Evolutionary conservation across 1,140 invertebrate species (phyloP), one percentile per base, ranked within the genome.

Genomic region (Listronotus oregonensis): DNA sequence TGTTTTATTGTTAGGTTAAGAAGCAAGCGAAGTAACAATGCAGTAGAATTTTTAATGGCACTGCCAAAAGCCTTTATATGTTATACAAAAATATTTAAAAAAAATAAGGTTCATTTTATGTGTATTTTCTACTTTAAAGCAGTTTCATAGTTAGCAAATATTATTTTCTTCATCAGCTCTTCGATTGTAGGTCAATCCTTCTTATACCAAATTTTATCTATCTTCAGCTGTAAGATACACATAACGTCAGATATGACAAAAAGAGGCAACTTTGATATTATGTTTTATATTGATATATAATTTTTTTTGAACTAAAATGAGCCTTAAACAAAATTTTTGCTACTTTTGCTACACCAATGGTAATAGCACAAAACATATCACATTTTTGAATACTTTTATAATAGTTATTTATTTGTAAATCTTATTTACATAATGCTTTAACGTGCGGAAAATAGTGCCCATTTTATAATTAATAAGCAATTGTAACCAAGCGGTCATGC

Each of bases 401-500:
- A 49, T n/a, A 17, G 18, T 27, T 50, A 50, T 15, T 18, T 46
- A 18, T 37, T 37, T 37, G 21, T 50, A 50, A 18, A 21, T 50
- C 15, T 10, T 27, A 18, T 18, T 18, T 10, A 10, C 18, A 27
- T 21, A 5, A 12, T 50, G 12, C 10, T 18, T 5, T 10, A 21
- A 7, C 2, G 17, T 46, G 5, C 17, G 12, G 5, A 3, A 14
- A 14, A 18, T 46, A 46, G 43, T 50, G 47, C 15, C 47, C 6
- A 50, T 9, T 50, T 21, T 18, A 18, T 50, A 10, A 18, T 50
- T 18, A 27, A 18, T 50, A 21, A 50, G 7, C 3, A 3, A 27
- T 27, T 37, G 3, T 37, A 37, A 12, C 34, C 34, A 37, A 37
- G 3, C 34, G 34, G 5, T 37, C 34, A 37, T 10, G 34, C 11